A percentile compares a stretch with the other conserved stretches of the same genome.
Conservation (phyloP, 2,113 vertebrate genomes). For the Serilophus lunatus region DNA sequence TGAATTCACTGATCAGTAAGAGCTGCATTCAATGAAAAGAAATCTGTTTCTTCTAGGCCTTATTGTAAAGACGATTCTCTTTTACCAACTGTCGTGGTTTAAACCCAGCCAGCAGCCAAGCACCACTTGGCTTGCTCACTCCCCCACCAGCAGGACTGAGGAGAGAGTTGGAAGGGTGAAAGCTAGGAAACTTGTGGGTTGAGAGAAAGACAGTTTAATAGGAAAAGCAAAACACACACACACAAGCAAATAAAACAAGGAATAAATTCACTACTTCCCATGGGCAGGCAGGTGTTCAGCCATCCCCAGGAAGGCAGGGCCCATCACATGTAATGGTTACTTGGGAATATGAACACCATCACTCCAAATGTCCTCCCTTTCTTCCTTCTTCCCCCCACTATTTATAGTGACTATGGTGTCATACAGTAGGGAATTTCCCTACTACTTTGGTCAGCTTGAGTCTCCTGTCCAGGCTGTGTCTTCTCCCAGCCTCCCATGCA, state of each 20-base stretch:
- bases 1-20: neutral
- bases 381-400: neutral
- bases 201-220: neutral
- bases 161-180: neutral
- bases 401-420: neutral
- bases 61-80: neutral
- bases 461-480: neutral
- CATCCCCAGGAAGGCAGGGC: neutral
- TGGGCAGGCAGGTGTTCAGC: neutral
- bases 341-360: neutral
- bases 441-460: neutral
- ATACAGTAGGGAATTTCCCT: neutral
- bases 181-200: neutral
- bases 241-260: neutral
- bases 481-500: neutral
- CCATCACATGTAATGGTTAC: neutral
- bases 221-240: neutral
- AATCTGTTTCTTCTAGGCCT: neutral
- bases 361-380: neutral
- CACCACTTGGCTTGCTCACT: fast-evolving
- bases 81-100: neutral
- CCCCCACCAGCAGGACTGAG: too few species aligned
- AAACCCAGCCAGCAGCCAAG: neutral
- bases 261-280: neutral
- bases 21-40: neutral